Base-by-base conservation (phyloP, 2,113 vertebrate species). In the Engystomops pustulosus region DNA sequence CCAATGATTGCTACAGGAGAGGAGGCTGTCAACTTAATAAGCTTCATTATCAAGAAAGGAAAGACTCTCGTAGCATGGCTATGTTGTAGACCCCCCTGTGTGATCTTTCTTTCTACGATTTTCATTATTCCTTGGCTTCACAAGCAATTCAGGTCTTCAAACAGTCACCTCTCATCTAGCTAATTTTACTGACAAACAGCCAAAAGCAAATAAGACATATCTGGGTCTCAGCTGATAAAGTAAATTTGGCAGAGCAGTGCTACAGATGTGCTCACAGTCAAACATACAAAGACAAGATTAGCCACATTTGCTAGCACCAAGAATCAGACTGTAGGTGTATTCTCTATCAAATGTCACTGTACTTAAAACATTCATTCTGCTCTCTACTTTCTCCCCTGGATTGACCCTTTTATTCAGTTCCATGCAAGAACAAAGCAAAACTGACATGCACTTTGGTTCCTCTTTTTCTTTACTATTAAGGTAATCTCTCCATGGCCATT, bases 111-210 rank as follows among this genome's bases (percentile, higher is more conserved):
- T 6, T 72, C 6, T 14, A 6, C 27, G 3, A 72, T 72, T 45
- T 27, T 6, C 41, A 20, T 69, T 25, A 10, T 71, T n/a, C 18
- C 80, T 38, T 41, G 1, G 45, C 67, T 81, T n/a, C 30, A 44
- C 67, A 41, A 71, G 69, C 45, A 4, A 14, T 68, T 34, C 27
- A 18, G 11, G 25, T 32, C 47, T 20, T 45, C 65, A 34, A 49
- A 45, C 55, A 68, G 62, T 68, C 79, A 36, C 38, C 44, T 80
- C 38, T 45, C 60, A 67, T 80, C 78, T 47, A 47, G 78, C 58
- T 60, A 67, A 20, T 67, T 36, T 53, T 67, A 81, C 62, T 81
- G 79, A 81, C 65, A 53, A 81, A 81, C 32, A 81, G 45, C 80
- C 67, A 70, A 49, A 45, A 81, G 65, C 80, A 41, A 81, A 58